Conservation (phyloP, 2,888 invertebrate species). For the Aphrophora alni region DNA sequence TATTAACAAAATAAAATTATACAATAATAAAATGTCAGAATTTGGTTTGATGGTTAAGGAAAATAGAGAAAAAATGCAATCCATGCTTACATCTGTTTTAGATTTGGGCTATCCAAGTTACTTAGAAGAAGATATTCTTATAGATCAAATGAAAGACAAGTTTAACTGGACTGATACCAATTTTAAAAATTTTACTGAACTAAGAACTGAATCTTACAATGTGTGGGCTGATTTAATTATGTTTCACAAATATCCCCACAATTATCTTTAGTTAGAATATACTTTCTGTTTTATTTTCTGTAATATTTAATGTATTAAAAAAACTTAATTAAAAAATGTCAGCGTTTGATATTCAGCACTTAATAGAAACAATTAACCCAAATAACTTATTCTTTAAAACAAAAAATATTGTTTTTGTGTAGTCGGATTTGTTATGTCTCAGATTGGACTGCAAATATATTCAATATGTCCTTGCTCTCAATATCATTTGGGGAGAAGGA, state of each 20-base stretch:
- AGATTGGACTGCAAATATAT: too few species aligned
- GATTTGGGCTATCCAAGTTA: background rate
- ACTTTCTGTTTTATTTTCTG: too few species aligned
- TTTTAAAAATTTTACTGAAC: background rate
- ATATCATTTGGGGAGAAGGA: too few species aligned
- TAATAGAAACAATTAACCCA: too few species aligned
- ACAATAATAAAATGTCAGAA: background rate
- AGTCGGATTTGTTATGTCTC: too few species aligned
- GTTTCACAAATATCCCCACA: background rate
- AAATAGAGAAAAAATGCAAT: background rate
- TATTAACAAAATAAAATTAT: background rate
- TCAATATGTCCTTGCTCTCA: too few species aligned
- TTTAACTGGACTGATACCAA: background rate
- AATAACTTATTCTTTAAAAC: too few species aligned
- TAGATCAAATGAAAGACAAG: background rate
- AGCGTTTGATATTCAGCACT: too few species aligned
- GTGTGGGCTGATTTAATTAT: background rate
- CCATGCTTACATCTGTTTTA: background rate
- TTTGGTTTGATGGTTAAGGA: background rate
- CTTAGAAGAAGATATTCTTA: background rate
- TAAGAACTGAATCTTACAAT: background rate
- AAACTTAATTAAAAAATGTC: too few species aligned
- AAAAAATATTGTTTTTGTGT: too few species aligned
- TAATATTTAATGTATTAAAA: too few species aligned
- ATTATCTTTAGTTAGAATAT: background rate